A percentile compares a stretch with the other conserved stretches of the same genome.
Evolutionary conservation across 2,797 vertebrate species (phyloP).

Genomic region (Hydrophis major): DNA sequence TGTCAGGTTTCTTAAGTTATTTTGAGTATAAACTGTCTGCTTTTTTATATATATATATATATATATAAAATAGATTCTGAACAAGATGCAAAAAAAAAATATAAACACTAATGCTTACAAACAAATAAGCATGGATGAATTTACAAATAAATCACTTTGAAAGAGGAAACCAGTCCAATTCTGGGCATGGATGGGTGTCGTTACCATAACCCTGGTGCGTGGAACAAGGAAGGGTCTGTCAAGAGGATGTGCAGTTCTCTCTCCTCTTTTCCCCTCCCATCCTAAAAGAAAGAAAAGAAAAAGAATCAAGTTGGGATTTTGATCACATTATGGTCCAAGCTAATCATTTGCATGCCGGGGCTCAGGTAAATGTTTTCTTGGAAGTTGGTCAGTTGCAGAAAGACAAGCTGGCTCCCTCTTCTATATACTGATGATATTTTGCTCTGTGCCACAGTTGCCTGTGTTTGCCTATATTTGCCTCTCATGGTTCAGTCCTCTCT

Average conservation of each 20-base stretch:
- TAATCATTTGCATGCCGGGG: background rate
- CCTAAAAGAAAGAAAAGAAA: background rate
- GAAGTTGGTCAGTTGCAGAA: background rate
- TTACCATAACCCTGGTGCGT: background rate
- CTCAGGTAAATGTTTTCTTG: background rate
- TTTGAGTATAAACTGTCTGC: conserved; percentile 31
- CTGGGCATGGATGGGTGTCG: background rate
- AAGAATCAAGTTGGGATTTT: background rate
- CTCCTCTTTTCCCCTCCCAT: background rate
- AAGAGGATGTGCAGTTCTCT: background rate
- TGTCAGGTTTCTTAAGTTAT: conserved; percentile 50
- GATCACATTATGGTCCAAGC: background rate
- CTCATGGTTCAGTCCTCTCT: background rate
- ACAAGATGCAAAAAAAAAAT: background rate
- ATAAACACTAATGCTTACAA: conserved; percentile 25
- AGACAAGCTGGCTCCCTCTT: background rate
- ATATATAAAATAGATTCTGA: conserved; percentile 1
- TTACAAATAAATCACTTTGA: conserved; percentile 8
- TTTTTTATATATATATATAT: conserved; percentile 15
- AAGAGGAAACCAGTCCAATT: background rate
- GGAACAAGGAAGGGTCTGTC: background rate
- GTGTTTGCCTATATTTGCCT: background rate
- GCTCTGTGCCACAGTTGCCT: background rate
- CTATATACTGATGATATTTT: background rate
- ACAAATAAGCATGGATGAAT: conserved; percentile 5